Base-by-base conservation (phyloP, 2,113 vertebrate species). In the Sinocyclocheilus rhinocerous region DNA sequence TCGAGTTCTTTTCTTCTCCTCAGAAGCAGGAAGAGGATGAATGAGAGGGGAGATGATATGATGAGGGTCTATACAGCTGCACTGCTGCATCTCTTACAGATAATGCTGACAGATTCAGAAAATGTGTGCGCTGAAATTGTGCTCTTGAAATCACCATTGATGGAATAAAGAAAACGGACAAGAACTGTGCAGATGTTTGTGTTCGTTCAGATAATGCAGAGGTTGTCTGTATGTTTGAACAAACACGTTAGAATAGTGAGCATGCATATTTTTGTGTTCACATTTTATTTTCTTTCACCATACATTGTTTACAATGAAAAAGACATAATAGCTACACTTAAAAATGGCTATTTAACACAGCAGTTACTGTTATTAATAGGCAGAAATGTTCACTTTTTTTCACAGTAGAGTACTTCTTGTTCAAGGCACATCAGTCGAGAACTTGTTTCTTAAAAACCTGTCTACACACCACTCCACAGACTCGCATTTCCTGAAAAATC, bases 401-500 rank as follows among this genome's bases (percentile, higher is more conserved):
- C 26, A 80, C 33, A 61, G 18, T 15, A 24, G 33, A 63, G 26
- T 78, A 78, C 48, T 77, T 29, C 3, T 48, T 0, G 29, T 67
- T 33, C 39, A 84, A 75, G 67, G 69, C 69, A 84, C 69, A n/a
- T 73, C 50, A 59, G 29, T 84, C 33, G 7, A 59, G 3, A 16
- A 73, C 69, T 73, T 75, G 82, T 73, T 94, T 95, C 95, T 98
- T 97, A 93, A 97, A 99, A 24, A 99, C 95, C 90, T 99, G 97
- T 94, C 97, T 96, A 92, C 94, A 95, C 57, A 94, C 95, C 65
- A 93, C 93, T 61, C 95, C 98, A 83, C 93, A 95, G 33, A 93
- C 97, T 95, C 96, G 95, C 91, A 99, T 95, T 93, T 98, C 98
- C 97, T 99, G 93, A 22, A 73, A 57, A 42, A 57, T 36, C 84